These are phyloP conservation scores for Drosophila melanocephala DNA, from an alignment of 2,888 invertebrate genomes.

Conservation along the genomic window DNA sequence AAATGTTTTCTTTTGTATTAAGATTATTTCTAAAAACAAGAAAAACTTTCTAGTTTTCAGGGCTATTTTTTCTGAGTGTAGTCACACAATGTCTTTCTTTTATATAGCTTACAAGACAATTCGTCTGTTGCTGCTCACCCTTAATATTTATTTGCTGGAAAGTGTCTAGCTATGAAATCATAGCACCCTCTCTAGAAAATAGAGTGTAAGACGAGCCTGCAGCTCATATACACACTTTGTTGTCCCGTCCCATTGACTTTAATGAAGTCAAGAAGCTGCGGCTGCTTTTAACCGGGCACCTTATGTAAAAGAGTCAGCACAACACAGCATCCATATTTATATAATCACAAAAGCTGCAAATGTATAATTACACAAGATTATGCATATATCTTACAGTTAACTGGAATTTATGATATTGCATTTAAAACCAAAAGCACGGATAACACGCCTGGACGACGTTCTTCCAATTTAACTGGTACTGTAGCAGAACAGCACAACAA, in stretches of 20 bases:
- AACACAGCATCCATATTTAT: conserved; percentile 20
- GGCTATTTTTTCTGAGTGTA: background rate
- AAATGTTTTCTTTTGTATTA: no score
- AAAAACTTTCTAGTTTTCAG: background rate
- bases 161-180: background rate
- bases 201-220: background rate
- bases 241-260: conserved; percentile 55
- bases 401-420: conserved; percentile 5
- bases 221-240: conserved; percentile 6
- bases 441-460: background rate
- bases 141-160: background rate
- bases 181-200: background rate
- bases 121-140: background rate
- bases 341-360: conserved; percentile 33
- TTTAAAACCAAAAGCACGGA: conserved; percentile 43
- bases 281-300: conserved; percentile 34
- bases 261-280: conserved; percentile 78
- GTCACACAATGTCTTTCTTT: background rate
- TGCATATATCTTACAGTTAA: background rate
- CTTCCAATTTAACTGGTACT: background rate
- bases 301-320: conserved; percentile 6
- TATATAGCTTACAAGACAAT: background rate
- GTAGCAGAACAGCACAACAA: conserved; percentile 32
- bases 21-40: no score
- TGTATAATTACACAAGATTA: conserved; percentile 18